Evolutionary conservation across 2,113 vertebrate species (phyloP).

Genomic region (Proteles cristata): DNA sequence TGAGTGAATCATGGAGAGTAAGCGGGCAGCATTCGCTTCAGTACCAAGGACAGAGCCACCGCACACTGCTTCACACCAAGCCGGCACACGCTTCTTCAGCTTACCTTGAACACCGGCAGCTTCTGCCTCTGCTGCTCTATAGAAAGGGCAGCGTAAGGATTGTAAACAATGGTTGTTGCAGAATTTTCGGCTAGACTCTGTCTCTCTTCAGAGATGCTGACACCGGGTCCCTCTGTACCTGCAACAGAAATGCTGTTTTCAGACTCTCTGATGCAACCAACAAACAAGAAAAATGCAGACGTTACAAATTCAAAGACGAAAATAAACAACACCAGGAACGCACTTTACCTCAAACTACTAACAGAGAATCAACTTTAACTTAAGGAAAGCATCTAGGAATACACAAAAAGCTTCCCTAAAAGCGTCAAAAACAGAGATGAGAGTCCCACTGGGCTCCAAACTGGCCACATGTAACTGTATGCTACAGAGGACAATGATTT

Average conservation of each 20-base stretch:
- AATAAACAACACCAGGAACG: neutral
- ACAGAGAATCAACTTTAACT: neutral
- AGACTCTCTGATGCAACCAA: slow-evolving; percentile 34
- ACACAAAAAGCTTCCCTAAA: neutral
- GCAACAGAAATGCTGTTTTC: slow-evolving; percentile 63
- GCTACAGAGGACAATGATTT: neutral
- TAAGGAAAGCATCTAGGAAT: neutral
- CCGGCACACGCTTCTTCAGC: neutral
- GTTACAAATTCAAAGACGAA: slow-evolving; percentile 1
- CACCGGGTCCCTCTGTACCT: slow-evolving; percentile 95
- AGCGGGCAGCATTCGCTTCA: neutral
- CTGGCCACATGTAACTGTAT: neutral
- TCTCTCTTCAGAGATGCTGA: slow-evolving; percentile 93
- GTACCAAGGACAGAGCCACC: neutral
- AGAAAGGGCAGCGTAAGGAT: slow-evolving; percentile 94
- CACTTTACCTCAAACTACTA: neutral
- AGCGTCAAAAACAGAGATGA: neutral
- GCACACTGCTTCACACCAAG: neutral
- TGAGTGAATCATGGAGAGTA: neutral
- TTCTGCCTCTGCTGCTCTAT: slow-evolving; percentile 98
- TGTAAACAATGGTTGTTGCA: slow-evolving; percentile 92
- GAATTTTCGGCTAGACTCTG: slow-evolving; percentile 92
- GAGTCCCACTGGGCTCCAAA: neutral
- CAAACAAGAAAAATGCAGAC: slow-evolving; percentile 6
- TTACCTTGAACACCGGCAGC: slow-evolving; percentile 97